Base-by-base conservation (phyloP, 1,140 invertebrate species). In the Hetaerina americana region DNA sequence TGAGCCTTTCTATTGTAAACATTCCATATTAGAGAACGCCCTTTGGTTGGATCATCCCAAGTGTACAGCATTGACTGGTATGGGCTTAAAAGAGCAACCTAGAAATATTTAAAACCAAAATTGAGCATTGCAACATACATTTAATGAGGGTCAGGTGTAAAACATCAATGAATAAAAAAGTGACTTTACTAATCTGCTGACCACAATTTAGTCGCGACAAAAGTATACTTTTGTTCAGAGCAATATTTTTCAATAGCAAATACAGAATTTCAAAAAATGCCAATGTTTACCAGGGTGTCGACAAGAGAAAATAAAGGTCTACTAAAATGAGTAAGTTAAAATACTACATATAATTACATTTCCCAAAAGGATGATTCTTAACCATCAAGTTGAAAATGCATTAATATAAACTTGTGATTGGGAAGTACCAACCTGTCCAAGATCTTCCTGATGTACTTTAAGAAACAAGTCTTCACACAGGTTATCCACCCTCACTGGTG, bases 41-140 rank as follows among this genome's bases (percentile, higher is more conserved):
- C 85, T 72, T 88, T 86, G 5, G 86, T 86, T 0, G 91, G 92
- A 81, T 94, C 91, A 77, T 94, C 92, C 92, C 92, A 94, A 0
- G 92, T 94, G 78, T 93, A 93, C 6, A 93, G 77, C 72, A 93
- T 80, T 57, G 89, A 88, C 77, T 93, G 90, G 76, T 89, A 87
- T 0, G 92, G 90, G 79, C 88, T 92, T 25, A 94, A 79, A 18
- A 94, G 78, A 68, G 89, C 90, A 22, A 92, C 90, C 80, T 86
- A 80, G 70, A 73, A 79, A n/a, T 79, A 73, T 79, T 26, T 68
- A 27, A 8, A 26, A 28, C 15, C 26, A 72, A 57, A 3, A 24
- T 18, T 26, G 31, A 71, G 67, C 49, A 5, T 29, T n/a, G n/a
- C n/a, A n/a, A n/a, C n/a, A n/a, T n/a, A n/a, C n/a, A n/a, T n/a